Conservation (phyloP, 1,140 invertebrate genomes). For the Drosophila rhopaloa region DNA sequence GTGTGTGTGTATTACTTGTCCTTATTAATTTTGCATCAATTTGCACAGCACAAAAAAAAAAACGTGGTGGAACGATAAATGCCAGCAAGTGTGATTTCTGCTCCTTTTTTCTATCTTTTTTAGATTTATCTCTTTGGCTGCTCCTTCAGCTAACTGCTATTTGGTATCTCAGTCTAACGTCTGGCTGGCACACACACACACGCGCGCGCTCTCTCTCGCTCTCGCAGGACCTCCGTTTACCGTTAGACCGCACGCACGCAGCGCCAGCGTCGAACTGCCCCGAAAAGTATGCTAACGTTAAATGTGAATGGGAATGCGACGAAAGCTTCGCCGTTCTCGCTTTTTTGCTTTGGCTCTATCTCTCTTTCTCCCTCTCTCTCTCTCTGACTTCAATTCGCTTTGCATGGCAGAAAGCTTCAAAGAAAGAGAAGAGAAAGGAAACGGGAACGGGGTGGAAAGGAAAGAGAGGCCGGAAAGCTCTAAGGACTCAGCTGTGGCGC, state of each 20-base stretch:
- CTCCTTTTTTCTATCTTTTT: slow-evolving; percentile 19
- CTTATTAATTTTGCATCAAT: slow-evolving; percentile 54
- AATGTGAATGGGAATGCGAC: slow-evolving; percentile 46
- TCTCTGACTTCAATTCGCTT: slow-evolving; percentile 1
- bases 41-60: slow-evolving; percentile 59
- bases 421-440: not conserved
- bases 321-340: slow-evolving; percentile 22
- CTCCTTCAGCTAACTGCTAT: slow-evolving; percentile 28
- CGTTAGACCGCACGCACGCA: slow-evolving; percentile 79
- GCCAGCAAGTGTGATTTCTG: slow-evolving; percentile 23
- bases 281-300: slow-evolving; percentile 64
- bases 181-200: slow-evolving; percentile 31
- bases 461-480: slow-evolving; percentile 37
- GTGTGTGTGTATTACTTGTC: slow-evolving; percentile 28
- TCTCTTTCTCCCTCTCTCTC: not conserved
- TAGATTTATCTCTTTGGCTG: slow-evolving; percentile 18
- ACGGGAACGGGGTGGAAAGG: not conserved
- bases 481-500: slow-evolving; percentile 45
- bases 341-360: slow-evolving; percentile 4
- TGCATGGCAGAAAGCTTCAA: slow-evolving; percentile 5
- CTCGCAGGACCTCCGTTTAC: slow-evolving; percentile 32
- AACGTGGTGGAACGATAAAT: slow-evolving; percentile 6
- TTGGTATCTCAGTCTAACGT: slow-evolving; percentile 28
- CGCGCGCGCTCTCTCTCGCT: slow-evolving; percentile 18
- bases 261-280: slow-evolving; percentile 80